These are phyloP conservation scores for Catharus bicknelli DNA, from an alignment of 2,113 vertebrate genomes.

Conservation along the genomic window DNA sequence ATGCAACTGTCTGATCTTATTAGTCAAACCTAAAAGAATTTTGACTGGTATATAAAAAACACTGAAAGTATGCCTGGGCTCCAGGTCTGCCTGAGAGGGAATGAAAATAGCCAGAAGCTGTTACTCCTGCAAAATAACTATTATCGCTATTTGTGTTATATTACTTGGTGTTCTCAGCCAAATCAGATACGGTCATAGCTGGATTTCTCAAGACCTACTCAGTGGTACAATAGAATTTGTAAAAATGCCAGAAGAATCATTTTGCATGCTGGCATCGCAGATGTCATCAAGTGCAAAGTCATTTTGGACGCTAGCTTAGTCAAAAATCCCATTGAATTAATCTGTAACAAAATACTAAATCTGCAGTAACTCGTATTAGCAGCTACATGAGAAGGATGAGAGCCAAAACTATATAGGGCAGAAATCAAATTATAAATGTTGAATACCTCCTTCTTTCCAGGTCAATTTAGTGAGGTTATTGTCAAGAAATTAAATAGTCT, in stretches of 20 bases:
- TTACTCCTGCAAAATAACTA: constrained; percentile 21
- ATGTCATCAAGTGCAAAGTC: constrained; percentile 60
- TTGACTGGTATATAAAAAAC: neutral
- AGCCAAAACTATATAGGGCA: constrained; percentile 36
- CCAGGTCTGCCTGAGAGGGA: neutral
- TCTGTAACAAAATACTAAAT: constrained; percentile 39
- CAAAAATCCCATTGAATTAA: constrained; percentile 53
- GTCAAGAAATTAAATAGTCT: constrained; percentile 42
- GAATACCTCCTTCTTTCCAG: constrained; percentile 28
- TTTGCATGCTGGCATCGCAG: constrained; percentile 50
- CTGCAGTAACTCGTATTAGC: constrained; percentile 23
- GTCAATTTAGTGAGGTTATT: constrained; percentile 26
- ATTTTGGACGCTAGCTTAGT: constrained; percentile 27
- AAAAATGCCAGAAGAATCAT: constrained; percentile 53
- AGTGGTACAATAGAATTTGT: constrained; percentile 16
- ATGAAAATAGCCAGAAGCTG: constrained; percentile 39
- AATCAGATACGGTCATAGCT: constrained; percentile 43
- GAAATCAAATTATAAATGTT: constrained; percentile 29
- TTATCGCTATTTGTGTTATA: constrained; percentile 7
- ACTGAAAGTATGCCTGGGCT: neutral
- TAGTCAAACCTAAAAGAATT: neutral
- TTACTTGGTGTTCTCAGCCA: constrained; percentile 28
- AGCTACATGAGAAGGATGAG: neutral
- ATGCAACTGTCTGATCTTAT: neutral
- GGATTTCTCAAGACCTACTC: constrained; percentile 42